A percentile compares a stretch with the other conserved stretches of the same genome.
Evolutionary conservation across 2,888 invertebrate genomes (phyloP).

Genomic region (Physocephala rufipes): DNA sequence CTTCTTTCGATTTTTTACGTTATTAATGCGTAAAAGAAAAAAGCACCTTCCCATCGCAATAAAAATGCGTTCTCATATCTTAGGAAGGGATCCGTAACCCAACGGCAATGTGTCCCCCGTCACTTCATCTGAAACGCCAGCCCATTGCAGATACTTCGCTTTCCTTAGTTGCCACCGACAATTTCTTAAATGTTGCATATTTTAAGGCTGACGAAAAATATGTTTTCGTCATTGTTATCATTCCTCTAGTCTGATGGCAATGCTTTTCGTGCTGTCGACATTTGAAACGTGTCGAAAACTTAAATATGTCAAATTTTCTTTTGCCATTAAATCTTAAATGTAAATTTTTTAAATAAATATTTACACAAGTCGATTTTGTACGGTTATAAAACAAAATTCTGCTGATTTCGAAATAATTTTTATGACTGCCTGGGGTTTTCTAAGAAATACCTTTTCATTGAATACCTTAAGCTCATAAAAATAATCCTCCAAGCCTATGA

Average conservation of each 20-base stretch:
- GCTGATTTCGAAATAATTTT: no score
- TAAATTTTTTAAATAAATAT: no score
- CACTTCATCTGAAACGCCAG: no score
- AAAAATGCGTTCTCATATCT: background rate
- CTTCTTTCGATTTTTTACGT: background rate
- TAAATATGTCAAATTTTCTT: background rate
- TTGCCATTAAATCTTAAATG: background rate
- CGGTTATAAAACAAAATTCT: no score
- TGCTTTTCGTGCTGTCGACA: background rate
- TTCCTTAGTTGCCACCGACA: no score
- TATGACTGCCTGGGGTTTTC: no score
- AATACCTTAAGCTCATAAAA: no score
- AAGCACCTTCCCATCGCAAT: background rate
- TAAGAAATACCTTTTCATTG: no score
- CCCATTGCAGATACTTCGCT: no score
- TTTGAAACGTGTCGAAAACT: slow-evolving; percentile 26
- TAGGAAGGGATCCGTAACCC: background rate
- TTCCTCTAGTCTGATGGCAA: background rate
- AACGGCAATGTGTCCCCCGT: no score
- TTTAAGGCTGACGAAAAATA: background rate
- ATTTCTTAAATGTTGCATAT: slow-evolving; percentile 17
- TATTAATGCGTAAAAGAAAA: background rate
- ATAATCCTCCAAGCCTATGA: no score
- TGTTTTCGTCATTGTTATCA: slow-evolving; percentile 15
- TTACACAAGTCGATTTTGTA: no score